Conservation (phyloP, 2,888 invertebrate genomes). For the Zaprionus lineosus region DNA sequence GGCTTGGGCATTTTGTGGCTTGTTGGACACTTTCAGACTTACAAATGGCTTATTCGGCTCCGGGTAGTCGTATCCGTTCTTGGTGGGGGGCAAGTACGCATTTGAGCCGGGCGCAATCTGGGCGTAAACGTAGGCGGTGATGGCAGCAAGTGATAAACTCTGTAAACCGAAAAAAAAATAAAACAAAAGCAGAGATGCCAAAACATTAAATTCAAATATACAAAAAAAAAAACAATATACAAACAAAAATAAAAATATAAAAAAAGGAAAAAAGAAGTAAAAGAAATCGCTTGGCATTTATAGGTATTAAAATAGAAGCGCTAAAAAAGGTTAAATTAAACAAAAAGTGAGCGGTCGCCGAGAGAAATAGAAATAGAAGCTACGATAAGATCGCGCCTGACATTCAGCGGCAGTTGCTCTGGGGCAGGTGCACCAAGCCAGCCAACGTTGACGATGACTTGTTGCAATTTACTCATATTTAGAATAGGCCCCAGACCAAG, state of each 20-base stretch:
- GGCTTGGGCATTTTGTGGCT: constrained; percentile 11
- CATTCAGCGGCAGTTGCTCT: constrained; percentile 63
- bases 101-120: constrained; percentile 86
- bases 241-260: constrained; percentile 42
- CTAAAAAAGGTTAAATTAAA: constrained; percentile 62
- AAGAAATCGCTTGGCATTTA: constrained; percentile 42
- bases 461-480: constrained; percentile 46
- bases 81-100: constrained; percentile 88
- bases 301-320: constrained; percentile 30
- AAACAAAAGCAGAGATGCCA: neutral
- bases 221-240: constrained; percentile 44
- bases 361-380: constrained; percentile 70
- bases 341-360: constrained; percentile 65
- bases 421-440: constrained; percentile 55
- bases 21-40: constrained; percentile 52
- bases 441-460: constrained; percentile 24
- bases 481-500: constrained; percentile 50
- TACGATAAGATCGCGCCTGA: constrained; percentile 71
- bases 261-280: constrained; percentile 1
- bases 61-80: constrained; percentile 89
- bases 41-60: constrained; percentile 84
- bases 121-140: constrained; percentile 75
- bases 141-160: constrained; percentile 79
- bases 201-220: constrained; percentile 21
- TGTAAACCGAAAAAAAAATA: constrained; percentile 57